These are phyloP conservation scores for Pycnomerus fuliginosus DNA, from an alignment of 2,888 invertebrate genomes.

Conservation along the genomic window DNA sequence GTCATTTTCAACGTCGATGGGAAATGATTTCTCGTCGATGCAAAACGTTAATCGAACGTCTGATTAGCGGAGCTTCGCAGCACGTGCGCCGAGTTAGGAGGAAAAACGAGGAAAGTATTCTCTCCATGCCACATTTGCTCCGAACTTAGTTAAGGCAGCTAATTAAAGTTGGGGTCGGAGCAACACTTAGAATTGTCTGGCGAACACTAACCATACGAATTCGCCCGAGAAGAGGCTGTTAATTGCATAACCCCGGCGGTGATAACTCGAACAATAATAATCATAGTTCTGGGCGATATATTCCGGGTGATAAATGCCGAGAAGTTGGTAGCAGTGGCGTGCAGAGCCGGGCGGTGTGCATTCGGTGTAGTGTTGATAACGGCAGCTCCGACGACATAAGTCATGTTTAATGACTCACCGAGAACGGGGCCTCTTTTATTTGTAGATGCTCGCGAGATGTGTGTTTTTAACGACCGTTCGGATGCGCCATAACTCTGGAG, in stretches of 20 bases:
- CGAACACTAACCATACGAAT: slow-evolving; percentile 3
- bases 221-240: slow-evolving; percentile 5
- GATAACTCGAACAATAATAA: slow-evolving; percentile 27
- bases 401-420: slow-evolving; percentile 38
- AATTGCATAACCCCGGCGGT: slow-evolving; percentile 20
- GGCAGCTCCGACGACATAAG: slow-evolving; percentile 32
- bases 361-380: slow-evolving; percentile 39
- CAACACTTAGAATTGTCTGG: too few species aligned
- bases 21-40: too few species aligned
- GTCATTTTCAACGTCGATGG: too few species aligned
- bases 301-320: slow-evolving; percentile 21
- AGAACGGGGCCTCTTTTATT: slow-evolving; percentile 28
- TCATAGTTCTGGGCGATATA: slow-evolving; percentile 26
- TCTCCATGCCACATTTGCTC: too few species aligned
- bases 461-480: slow-evolving; percentile 31
- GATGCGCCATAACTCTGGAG: slow-evolving; percentile 16
- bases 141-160: too few species aligned
- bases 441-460: slow-evolving; percentile 27
- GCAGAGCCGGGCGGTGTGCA: slow-evolving; percentile 29
- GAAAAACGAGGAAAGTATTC: too few species aligned
- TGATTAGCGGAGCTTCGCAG: too few species aligned
- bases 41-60: too few species aligned
- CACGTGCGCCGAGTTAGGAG: too few species aligned
- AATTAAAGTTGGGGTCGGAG: too few species aligned
- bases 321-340: slow-evolving; percentile 21